Conservation (phyloP, 2,113 vertebrate species). For the Corvus cornix region DNA sequence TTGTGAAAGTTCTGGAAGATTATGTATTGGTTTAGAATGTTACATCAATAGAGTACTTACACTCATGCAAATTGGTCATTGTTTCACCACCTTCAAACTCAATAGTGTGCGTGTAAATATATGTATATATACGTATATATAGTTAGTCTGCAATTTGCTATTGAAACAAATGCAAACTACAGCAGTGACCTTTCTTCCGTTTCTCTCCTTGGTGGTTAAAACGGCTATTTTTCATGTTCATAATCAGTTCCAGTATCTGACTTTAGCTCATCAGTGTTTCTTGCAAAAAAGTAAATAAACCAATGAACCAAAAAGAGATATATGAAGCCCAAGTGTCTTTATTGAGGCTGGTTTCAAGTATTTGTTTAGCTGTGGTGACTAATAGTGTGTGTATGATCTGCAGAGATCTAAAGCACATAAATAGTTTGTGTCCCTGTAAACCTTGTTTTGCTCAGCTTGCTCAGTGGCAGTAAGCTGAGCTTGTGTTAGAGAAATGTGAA, state of each 20-base stretch:
- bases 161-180: background rate
- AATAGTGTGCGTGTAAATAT: background rate
- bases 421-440: background rate
- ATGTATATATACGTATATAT: fast-evolving
- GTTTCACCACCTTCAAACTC: background rate
- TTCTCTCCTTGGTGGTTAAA: background rate
- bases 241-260: background rate
- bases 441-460: background rate
- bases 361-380: background rate
- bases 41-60: background rate
- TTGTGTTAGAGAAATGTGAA: background rate
- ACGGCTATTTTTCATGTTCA: background rate
- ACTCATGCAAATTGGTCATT: background rate
- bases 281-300: background rate
- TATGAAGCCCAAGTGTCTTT: background rate
- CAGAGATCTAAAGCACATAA: background rate
- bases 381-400: background rate
- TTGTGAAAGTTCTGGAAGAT: background rate
- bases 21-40: background rate
- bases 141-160: background rate
- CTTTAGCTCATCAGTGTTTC: background rate
- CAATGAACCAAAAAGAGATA: background rate
- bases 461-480: background rate
- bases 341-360: background rate
- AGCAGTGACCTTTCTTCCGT: background rate